phyloP scores from a whole-genome alignment of 2,888 invertebrate genomes.

The Cremastobaeus sp. region DNA sequence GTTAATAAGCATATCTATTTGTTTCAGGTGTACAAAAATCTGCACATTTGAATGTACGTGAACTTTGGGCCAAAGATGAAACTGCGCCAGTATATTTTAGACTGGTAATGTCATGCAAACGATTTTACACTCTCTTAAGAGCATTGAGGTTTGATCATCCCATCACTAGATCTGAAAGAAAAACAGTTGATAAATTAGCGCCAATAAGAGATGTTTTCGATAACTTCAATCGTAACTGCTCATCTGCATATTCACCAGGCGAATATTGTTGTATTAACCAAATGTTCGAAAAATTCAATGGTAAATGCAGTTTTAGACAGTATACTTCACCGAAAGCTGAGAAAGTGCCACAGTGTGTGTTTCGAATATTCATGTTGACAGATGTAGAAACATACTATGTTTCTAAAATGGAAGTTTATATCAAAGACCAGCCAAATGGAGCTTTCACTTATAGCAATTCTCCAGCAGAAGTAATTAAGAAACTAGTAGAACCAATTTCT shows the following conservation, averaged over 20 bases:
- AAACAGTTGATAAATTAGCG: constrained; percentile 21
- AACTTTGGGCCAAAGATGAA: constrained; percentile 49
- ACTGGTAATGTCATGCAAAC: constrained; percentile 36
- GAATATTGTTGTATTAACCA: constrained; percentile 35
- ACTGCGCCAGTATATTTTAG: constrained; percentile 38
- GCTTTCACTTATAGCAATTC: constrained; percentile 64
- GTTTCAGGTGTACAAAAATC: constrained; percentile 31
- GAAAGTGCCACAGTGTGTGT: constrained; percentile 34
- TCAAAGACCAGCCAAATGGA: constrained; percentile 66
- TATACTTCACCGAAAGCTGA: constrained; percentile 4
- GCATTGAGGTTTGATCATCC: constrained; percentile 46
- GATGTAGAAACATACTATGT: constrained; percentile 45
- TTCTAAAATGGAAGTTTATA: constrained; percentile 67
- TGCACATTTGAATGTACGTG: constrained; percentile 37
- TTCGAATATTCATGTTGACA: constrained; percentile 32
- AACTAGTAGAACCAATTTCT: constrained; percentile 62
- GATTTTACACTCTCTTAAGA: constrained; percentile 39
- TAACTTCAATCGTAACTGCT: constrained; percentile 25
- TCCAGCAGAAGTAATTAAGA: constrained; percentile 64
- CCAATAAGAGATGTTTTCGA: constrained; percentile 33
- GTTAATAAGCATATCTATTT: constrained; percentile 7
- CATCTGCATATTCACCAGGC: constrained; percentile 11
- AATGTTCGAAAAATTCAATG: constrained; percentile 42
- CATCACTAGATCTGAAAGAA: constrained; percentile 14
- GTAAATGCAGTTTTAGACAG: constrained; percentile 37